Conservation (phyloP, 2,113 vertebrate genomes). For the Psephotus haematonotus region DNA sequence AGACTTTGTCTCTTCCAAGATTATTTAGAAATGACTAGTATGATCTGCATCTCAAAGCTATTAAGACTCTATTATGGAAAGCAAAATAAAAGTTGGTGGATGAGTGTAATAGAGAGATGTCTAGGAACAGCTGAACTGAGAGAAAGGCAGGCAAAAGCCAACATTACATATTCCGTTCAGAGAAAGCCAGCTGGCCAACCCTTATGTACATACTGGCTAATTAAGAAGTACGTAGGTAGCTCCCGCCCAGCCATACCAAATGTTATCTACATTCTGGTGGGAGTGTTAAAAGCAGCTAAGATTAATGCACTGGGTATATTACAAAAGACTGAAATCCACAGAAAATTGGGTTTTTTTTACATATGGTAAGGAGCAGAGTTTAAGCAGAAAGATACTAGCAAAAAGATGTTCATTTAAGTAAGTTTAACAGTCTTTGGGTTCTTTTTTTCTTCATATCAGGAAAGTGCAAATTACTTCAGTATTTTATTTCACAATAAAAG, state of each 20-base stretch:
- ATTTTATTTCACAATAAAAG: not conserved
- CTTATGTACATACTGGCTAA: not conserved
- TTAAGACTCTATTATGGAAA: not conserved
- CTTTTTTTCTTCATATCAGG: not conserved
- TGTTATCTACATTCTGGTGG: not conserved
- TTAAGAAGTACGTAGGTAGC: conserved; percentile 8
- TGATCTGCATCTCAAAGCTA: not conserved
- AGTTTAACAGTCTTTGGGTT: not conserved
- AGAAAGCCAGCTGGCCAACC: conserved; percentile 31
- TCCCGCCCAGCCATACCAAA: not conserved
- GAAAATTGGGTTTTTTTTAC: not conserved
- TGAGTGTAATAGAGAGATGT: not conserved
- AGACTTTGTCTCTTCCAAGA: not conserved
- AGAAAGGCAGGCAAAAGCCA: conserved; percentile 39
- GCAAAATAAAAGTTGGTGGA: not conserved
- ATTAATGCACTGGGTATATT: not conserved
- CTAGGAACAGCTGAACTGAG: conserved; percentile 4
- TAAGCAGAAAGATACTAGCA: not conserved
- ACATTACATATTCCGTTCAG: not conserved
- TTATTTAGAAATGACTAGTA: not conserved
- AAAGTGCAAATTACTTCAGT: not conserved
- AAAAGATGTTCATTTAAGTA: not conserved
- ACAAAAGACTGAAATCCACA: not conserved
- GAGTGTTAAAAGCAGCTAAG: not conserved
- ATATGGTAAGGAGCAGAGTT: not conserved